Conservation (phyloP, 2,888 invertebrate genomes). For the Anticlea derivata region DNA sequence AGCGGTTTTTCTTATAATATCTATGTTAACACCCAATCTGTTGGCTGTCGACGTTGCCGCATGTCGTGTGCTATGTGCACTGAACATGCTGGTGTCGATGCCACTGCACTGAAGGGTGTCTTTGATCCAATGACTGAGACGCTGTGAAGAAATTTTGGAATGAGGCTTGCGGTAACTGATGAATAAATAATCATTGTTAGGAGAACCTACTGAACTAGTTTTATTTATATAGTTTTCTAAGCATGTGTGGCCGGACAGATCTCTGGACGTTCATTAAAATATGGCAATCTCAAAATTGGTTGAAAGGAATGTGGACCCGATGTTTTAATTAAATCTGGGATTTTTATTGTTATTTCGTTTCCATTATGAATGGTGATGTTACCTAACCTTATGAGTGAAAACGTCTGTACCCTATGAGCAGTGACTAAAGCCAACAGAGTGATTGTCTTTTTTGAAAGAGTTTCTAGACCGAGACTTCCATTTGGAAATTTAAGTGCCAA, state of each 20-base stretch:
- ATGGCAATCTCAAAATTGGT: conserved; percentile 6
- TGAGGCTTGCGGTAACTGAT: background rate
- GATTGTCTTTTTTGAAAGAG: conserved; percentile 5
- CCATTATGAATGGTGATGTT: background rate
- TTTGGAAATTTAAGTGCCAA: conserved; percentile 7
- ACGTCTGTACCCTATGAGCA: conserved; percentile 13
- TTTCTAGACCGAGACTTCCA: conserved; percentile 1
- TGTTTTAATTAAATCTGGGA: conserved; percentile 4
- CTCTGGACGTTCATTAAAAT: conserved; percentile 3
- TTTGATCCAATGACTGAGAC: background rate
- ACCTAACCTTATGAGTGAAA: background rate
- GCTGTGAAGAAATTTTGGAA: background rate
- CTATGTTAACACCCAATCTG: conserved; percentile 4
- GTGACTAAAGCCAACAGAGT: conserved; percentile 12
- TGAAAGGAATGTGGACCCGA: background rate
- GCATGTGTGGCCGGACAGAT: background rate
- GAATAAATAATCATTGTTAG: background rate
- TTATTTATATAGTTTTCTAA: background rate
- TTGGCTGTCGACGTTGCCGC: conserved; percentile 9
- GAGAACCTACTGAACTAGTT: background rate
- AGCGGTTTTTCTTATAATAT: conserved; percentile 10
- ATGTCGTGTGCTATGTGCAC: conserved; percentile 9
- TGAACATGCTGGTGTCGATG: background rate
- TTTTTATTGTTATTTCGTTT: background rate
- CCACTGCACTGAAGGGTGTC: background rate